These are phyloP conservation scores for Peromyscus aztecus DNA, from an alignment of 2,797 vertebrate species.

Conservation along the genomic window DNA sequence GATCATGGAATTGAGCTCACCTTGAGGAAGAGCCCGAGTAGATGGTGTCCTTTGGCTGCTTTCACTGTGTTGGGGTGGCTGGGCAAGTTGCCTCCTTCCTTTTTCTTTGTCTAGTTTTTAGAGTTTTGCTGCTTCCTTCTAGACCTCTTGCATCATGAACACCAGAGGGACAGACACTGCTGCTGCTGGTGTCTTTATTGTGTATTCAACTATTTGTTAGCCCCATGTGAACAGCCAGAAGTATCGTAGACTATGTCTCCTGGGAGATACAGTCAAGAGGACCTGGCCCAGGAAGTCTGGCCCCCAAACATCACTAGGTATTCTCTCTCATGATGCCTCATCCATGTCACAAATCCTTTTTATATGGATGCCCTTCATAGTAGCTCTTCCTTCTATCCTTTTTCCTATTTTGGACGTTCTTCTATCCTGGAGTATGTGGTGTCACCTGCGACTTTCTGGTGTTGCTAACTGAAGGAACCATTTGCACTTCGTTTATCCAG, in stretches of 20 bases:
- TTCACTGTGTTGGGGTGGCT: neutral
- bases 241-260: neutral
- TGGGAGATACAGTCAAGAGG: neutral
- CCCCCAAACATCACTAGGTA: neutral
- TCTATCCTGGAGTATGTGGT: neutral
- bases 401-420: neutral
- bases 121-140: neutral
- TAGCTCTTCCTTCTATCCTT: neutral
- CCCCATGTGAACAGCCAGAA: neutral
- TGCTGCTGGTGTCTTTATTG: neutral
- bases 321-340: neutral
- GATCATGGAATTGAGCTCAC: neutral
- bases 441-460: neutral
- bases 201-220: neutral
- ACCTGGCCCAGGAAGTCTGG: neutral
- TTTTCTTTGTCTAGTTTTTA: neutral
- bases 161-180: neutral
- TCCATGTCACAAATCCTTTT: neutral
- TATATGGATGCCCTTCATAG: neutral
- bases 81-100: neutral
- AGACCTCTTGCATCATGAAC: slow-evolving; percentile 8
- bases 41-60: neutral
- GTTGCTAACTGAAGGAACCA: slow-evolving; percentile 4
- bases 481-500: slow-evolving; percentile 69
- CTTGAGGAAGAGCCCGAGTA: neutral